A percentile compares a stretch with the other conserved stretches of the same genome.
Conservation (phyloP, 2,888 invertebrate genomes). For the Crepidodera aurea region DNA sequence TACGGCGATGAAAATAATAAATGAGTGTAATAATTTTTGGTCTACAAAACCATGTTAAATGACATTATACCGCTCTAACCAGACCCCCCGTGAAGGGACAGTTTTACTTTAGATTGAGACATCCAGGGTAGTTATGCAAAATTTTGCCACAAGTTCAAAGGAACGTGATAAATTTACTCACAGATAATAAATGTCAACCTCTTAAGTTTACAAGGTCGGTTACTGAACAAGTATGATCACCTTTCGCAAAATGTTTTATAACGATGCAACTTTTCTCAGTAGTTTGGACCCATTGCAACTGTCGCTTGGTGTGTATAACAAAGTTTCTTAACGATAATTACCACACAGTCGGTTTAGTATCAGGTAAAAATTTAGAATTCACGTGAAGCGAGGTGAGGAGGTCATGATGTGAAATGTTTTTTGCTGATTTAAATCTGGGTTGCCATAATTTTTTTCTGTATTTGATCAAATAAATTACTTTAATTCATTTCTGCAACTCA, state of each 20-base stretch:
- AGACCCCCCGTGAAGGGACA: constrained; percentile 43
- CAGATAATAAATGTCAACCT: constrained; percentile 43
- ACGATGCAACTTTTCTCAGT: constrained; percentile 34
- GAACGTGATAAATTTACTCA: constrained; percentile 45
- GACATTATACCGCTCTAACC: constrained; percentile 39
- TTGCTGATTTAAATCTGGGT: no score
- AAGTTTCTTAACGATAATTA: constrained; percentile 10
- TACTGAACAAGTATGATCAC: constrained; percentile 37
- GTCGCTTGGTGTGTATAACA: constrained; percentile 13
- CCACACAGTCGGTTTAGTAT: not conserved
- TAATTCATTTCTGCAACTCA: no score
- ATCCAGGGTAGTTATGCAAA: constrained; percentile 53
- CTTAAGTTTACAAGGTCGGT: constrained; percentile 37
- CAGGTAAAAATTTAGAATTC: not conserved
- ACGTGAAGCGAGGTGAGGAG: not conserved
- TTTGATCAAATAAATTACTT: no score
- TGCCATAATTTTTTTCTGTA: no score
- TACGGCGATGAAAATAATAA: constrained; percentile 29
- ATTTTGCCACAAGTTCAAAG: constrained; percentile 46
- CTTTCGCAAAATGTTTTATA: constrained; percentile 38
- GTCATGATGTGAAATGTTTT: no score
- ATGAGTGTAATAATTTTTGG: constrained; percentile 27
- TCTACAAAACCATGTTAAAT: constrained; percentile 24
- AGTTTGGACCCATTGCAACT: constrained; percentile 11
- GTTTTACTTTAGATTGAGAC: constrained; percentile 48